Evolutionary conservation across 64 coral and sea anemone genomes (phyloP).

Genomic region (Stichodactyla helianthus): DNA sequence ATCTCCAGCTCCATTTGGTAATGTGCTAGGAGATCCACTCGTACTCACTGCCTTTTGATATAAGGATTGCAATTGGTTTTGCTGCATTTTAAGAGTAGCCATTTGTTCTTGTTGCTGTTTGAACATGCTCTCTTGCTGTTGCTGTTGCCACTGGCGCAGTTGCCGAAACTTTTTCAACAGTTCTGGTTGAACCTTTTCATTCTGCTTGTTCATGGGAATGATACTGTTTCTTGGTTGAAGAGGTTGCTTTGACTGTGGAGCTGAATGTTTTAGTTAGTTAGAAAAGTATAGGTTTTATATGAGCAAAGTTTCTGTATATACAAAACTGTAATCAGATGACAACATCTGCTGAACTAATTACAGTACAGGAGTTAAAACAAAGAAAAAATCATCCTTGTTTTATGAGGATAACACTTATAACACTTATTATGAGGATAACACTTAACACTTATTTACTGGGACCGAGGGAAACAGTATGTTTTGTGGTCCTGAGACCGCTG

Average conservation of each 20-base stretch:
- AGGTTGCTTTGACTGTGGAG: conserved; percentile 26
- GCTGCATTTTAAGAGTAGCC: conserved; percentile 69
- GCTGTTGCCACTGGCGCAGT: conserved; percentile 84
- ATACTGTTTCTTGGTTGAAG: conserved; percentile 56
- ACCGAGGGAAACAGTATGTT: too few species aligned
- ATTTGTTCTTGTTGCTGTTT: conserved; percentile 80
- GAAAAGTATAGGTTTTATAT: neutral
- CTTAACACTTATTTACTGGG: too few species aligned
- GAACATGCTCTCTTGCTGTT: conserved; percentile 90
- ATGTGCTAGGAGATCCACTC: neutral
- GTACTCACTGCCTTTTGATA: neutral
- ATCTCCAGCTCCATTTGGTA: neutral
- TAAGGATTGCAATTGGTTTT: conserved; percentile 61
- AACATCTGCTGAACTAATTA: too few species aligned
- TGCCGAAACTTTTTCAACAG: conserved; percentile 83
- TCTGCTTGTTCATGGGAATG: conserved; percentile 25
- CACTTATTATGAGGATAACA: too few species aligned
- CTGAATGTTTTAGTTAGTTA: neutral
- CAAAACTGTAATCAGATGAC: too few species aligned
- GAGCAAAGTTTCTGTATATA: neutral
- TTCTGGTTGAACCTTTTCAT: conserved; percentile 55
- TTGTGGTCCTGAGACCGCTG: too few species aligned
- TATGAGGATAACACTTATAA: too few species aligned
- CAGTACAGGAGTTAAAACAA: too few species aligned
- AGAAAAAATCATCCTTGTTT: too few species aligned